Evolutionary conservation across 2,888 invertebrate species (phyloP).

Genomic region (Drosophila kambysellisi): DNA sequence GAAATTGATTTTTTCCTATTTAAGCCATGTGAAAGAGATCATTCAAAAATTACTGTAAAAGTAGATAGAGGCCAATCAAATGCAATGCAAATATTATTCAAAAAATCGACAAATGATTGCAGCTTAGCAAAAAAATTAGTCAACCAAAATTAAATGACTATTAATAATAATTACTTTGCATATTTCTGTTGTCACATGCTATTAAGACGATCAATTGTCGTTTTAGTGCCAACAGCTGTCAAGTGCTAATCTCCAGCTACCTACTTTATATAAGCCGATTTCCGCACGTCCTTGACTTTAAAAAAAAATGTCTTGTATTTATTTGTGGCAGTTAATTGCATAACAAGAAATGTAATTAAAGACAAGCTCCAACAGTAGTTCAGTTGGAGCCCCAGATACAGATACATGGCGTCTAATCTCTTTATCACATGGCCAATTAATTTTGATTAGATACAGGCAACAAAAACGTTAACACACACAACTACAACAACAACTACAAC

Average conservation of each 20-base stretch:
- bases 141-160: slow-evolving; percentile 5
- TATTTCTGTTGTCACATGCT: slow-evolving; percentile 9
- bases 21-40: slow-evolving; percentile 2
- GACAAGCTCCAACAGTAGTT: slow-evolving; percentile 24
- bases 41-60: background rate
- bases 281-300: slow-evolving; percentile 74
- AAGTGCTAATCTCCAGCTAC: slow-evolving; percentile 34
- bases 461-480: slow-evolving; percentile 7
- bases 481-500: slow-evolving; percentile 10
- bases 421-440: slow-evolving; percentile 77
- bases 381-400: slow-evolving; percentile 1
- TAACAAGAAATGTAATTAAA: slow-evolving; percentile 62
- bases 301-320: background rate
- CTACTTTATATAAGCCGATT: slow-evolving; percentile 48
- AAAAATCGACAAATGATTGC: background rate
- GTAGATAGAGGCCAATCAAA: background rate
- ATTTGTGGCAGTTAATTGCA: slow-evolving; percentile 33
- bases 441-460: slow-evolving; percentile 66
- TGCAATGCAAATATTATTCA: background rate
- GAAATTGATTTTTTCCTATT: slow-evolving; percentile 17
- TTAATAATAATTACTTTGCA: slow-evolving; percentile 22
- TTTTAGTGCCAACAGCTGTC: slow-evolving; percentile 46
- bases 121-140: background rate
- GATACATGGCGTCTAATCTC: slow-evolving; percentile 50
- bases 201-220: slow-evolving; percentile 41